Conservation (phyloP, 2,888 invertebrate species). For the Nipponacmea schrenckii region DNA sequence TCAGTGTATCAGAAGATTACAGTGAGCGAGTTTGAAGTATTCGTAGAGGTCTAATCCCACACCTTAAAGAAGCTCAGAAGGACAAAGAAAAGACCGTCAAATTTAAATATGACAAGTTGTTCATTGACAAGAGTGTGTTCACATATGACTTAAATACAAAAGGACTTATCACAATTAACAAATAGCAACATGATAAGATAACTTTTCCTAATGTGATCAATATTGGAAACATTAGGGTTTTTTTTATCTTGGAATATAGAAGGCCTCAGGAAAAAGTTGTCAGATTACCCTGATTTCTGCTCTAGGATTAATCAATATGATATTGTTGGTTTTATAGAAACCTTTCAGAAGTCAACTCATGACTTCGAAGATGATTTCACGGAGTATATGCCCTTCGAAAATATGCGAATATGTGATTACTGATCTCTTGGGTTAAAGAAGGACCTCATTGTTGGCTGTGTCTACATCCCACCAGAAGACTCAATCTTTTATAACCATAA, state of each 20-base stretch:
- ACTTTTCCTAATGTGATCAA: too few species aligned
- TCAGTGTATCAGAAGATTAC: not conserved
- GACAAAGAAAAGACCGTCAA: not conserved
- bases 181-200: too few species aligned
- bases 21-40: not conserved
- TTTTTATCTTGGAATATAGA: slow-evolving; percentile 5
- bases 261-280: not conserved
- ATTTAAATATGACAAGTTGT: not conserved
- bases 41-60: not conserved
- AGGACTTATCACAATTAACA: too few species aligned
- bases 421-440: not conserved
- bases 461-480: not conserved
- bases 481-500: not conserved
- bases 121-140: not conserved
- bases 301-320: not conserved
- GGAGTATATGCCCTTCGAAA: too few species aligned
- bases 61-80: not conserved
- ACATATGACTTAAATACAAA: not conserved
- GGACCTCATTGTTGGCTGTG: not conserved
- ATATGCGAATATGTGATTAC: not conserved
- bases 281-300: not conserved
- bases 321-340: not conserved
- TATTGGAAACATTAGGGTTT: not conserved
- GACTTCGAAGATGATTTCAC: too few species aligned
- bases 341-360: not conserved